These are phyloP conservation scores for Phylloscopus collybita DNA, from an alignment of 2,797 vertebrate genomes.

Conservation along the genomic window DNA sequence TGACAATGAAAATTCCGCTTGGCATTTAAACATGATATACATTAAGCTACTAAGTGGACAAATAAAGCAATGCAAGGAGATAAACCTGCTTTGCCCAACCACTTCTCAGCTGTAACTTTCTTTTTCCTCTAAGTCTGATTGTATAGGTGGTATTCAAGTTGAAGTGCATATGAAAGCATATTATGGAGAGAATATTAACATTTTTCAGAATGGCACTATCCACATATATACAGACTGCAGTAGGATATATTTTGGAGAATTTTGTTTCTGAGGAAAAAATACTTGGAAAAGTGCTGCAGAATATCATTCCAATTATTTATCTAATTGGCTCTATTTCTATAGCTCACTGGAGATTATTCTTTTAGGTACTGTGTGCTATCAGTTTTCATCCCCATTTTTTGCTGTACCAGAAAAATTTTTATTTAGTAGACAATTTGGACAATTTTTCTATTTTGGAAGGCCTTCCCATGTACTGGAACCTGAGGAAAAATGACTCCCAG, in stretches of 20 bases:
- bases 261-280: not conserved
- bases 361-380: not conserved
- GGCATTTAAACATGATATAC: not conserved
- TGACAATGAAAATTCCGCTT: not conserved
- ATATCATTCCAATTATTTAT: not conserved
- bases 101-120: not conserved
- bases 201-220: not conserved
- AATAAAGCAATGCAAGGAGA: not conserved
- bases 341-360: not conserved
- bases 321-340: not conserved
- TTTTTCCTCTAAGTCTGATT: conserved; percentile 17
- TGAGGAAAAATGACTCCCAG: not conserved
- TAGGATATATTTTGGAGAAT: conserved; percentile 1
- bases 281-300: not conserved
- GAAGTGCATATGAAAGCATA: conserved; percentile 12
- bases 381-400: not conserved
- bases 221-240: not conserved
- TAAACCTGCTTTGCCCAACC: not conserved
- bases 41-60: conserved; percentile 7
- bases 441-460: not conserved
- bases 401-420: not conserved
- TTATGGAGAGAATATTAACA: not conserved
- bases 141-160: not conserved
- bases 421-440: not conserved
- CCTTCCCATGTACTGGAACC: not conserved